A percentile compares a stretch with the other conserved stretches of the same genome.
Conservation (phyloP, 1,140 invertebrate species). For the Aphaenogaster ashmeadi region DNA sequence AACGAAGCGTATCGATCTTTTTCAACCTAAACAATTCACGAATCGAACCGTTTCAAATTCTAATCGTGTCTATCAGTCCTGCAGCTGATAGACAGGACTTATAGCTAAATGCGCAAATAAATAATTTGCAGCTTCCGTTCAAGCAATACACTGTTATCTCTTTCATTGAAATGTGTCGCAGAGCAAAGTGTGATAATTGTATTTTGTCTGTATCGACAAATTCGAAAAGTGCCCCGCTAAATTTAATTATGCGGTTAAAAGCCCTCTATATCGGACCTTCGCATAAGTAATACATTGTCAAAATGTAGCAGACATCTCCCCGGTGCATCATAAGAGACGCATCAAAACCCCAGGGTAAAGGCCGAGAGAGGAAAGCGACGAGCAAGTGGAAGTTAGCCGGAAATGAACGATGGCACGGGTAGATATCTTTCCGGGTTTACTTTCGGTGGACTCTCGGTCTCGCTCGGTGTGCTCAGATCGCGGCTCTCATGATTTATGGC, state of each 20-base stretch:
- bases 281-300: neutral
- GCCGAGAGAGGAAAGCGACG: slow-evolving; percentile 29
- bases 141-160: neutral
- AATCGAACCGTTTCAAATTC: neutral
- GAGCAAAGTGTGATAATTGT: neutral
- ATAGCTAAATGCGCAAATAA: neutral
- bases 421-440: slow-evolving; percentile 71
- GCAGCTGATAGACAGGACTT: too few species aligned
- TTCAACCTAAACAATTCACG: slow-evolving; percentile 25
- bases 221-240: neutral
- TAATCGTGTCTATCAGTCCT: neutral
- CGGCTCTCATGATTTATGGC: slow-evolving; percentile 62
- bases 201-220: neutral
- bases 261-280: neutral
- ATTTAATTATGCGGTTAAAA: slow-evolving; percentile 6
- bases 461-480: slow-evolving; percentile 30
- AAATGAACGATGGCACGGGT: slow-evolving; percentile 70
- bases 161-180: neutral
- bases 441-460: slow-evolving; percentile 47
- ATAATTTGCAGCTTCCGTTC: slow-evolving; percentile 20
- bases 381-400: slow-evolving; percentile 63
- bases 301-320: neutral
- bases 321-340: slow-evolving; percentile 5
- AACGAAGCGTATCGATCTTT: slow-evolving; percentile 8
- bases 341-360: slow-evolving; percentile 32